Evolutionary conservation across 2,888 invertebrate species (phyloP).

Genomic region (Incurvaria masculella): DNA sequence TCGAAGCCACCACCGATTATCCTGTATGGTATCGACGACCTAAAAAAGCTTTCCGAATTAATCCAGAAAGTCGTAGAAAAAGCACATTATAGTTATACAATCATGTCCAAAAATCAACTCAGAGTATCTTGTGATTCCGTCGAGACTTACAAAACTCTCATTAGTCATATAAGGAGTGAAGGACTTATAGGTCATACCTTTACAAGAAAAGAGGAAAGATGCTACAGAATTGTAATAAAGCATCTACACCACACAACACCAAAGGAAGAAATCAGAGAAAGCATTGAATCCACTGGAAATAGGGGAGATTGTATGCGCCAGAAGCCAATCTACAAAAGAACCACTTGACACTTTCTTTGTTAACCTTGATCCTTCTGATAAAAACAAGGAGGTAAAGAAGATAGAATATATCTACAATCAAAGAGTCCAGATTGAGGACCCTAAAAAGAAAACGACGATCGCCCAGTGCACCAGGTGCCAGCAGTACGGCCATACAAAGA

Average conservation of each 20-base stretch:
- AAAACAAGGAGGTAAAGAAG: constrained; percentile 1
- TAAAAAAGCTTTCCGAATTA: too few relatives aligned
- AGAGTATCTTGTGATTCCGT: too few relatives aligned
- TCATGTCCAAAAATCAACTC: too few relatives aligned
- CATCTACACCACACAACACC: constrained; percentile 10
- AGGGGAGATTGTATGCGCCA: constrained; percentile 16
- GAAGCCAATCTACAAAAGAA: constrained; percentile 9
- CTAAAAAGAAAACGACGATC: neutral
- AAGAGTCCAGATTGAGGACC: neutral
- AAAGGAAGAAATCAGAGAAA: constrained; percentile 7
- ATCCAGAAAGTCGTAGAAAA: too few relatives aligned
- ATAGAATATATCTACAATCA: neutral
- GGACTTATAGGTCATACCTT: constrained; percentile 10
- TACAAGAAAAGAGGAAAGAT: constrained; percentile 7
- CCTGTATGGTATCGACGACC: too few relatives aligned
- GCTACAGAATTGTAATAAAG: constrained; percentile 8
- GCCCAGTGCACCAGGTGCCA: constrained; percentile 11
- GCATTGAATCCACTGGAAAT: constrained; percentile 15
- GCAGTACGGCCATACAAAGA: constrained; percentile 14
- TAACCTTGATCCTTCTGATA: constrained; percentile 1
- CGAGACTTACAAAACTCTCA: too few relatives aligned
- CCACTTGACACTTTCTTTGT: constrained; percentile 7
- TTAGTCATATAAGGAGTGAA: too few relatives aligned
- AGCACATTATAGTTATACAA: too few relatives aligned
- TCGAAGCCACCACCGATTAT: too few relatives aligned